Evolutionary conservation across 1,140 invertebrate genomes (phyloP), one percentile per base, ranked within the genome.

Genomic region (Ephestia elutella): DNA sequence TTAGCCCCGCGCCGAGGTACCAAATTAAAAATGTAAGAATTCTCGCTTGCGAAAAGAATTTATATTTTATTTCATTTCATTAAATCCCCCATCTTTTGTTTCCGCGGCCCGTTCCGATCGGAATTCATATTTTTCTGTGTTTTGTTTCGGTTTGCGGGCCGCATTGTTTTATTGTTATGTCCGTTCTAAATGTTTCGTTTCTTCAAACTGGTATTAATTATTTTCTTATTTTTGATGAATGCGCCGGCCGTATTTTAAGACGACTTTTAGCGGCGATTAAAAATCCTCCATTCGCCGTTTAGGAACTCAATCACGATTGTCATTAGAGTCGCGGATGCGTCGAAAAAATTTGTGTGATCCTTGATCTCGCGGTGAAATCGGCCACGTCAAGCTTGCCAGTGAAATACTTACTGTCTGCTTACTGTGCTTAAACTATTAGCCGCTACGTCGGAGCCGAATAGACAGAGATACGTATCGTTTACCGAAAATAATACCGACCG

Each of bases 11-110:
- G 75, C 78, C 78, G 71, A 70, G 69, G 66, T 71, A 75, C 72
- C 82, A 83, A 87, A 87, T 87, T 87, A 87, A 87, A 87, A 87
- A 87, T 87, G 85, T 86, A 88, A 86, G 85, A 88, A 88, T 88
- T 82, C 77, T 79, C 79, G 83, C 82, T 84, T 79, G 78, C 72
- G 73, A 80, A 84, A 80, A 78, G 83, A 79, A 85, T 86, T 86
- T 87, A 87, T 87, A 87, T 88, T 88, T 86, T 88, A 88, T 88
- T 85, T 87, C 82, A 85, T 87, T 87, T 84, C 79, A 85, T 85
- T 87, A 85, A 86, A 85, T 86, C 85, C 83, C 72, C 83, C 80
- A 87, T 87, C 83, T 87, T 87, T 86, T 87, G 85, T 86, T 84
- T 82, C 78, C 79, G 69, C 71, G 78, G 70, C 56, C 74, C 75